Base-by-base conservation (phyloP, 2,797 vertebrate species). In the Pachyuromys duprasi region DNA sequence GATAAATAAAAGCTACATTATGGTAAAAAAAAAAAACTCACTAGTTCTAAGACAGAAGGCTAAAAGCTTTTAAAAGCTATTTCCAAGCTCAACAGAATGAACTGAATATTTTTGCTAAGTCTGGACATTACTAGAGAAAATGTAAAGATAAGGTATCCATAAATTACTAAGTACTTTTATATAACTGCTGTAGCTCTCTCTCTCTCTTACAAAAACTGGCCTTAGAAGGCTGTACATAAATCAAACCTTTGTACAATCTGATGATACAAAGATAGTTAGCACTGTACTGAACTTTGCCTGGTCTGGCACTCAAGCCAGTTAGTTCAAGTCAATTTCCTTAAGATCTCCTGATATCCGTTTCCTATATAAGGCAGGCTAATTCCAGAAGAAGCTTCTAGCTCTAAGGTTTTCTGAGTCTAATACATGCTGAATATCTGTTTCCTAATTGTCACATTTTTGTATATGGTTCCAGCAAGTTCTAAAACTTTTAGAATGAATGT, bases 1-100 rank as follows among this genome's bases (percentile, higher is more conserved):
- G 63, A 96, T 96, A 94, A 96, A 96, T 96, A 97, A 92, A 0
- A 2, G 91, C 67, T 91, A 90, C 57, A 93, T 86, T 93, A 92
- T 36, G 26, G 26, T 86, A 1, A 53, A 82, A 96, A 96, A 82
- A 95, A 96, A 95, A 78, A 78, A 76, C 49, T 33, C 83, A 92
- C 57, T 70, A 72, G 28, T 83, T 95, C 39, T 96, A 95, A 87
- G 62, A 93, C 45, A 2, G 53, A 96, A 96, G 57, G 33, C 70
- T 95, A 93, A 94, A 95, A 95, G 95, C 89, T 90, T 91, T 84
- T 88, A 92, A 92, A 93, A 87, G 91, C 93, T 81, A 80, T 83
- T 75, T 95, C 33, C 55, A 95, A 96, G 49, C 62, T 93, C 88
- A 96, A 83, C 53, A 12, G 55, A 87, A 90, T 49, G 42, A 94